phyloP scores from a whole-genome alignment of 2,888 invertebrate genomes.

The Notodonta ziczac region DNA sequence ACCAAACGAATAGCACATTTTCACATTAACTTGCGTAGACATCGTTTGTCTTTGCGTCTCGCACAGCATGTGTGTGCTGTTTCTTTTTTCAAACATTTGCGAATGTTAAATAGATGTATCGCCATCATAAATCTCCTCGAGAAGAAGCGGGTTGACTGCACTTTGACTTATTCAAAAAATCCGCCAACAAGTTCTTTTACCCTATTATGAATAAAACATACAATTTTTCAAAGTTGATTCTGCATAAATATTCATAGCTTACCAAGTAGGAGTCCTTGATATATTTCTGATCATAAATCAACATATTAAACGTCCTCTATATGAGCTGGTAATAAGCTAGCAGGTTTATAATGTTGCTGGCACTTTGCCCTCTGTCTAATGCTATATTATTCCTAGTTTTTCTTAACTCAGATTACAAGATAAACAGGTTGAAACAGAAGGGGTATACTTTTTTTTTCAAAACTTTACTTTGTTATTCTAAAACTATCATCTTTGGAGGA shows the following conservation, averaged over 20 bases:
- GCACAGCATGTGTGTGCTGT: neutral
- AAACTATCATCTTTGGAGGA: too few species aligned
- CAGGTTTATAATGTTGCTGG: neutral
- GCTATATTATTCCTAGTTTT: too few species aligned
- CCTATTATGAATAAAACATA: conserved; percentile 6
- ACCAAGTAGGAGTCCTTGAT: conserved; percentile 2
- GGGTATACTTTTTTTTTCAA: too few species aligned
- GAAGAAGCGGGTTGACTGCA: conserved; percentile 13
- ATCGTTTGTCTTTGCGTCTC: conserved; percentile 3
- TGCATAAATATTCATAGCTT: neutral
- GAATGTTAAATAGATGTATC: conserved; percentile 3
- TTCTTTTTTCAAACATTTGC: neutral
- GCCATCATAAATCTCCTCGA: conserved; percentile 13
- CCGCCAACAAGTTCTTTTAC: conserved; percentile 6
- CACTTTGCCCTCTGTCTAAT: neutral
- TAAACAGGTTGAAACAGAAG: too few species aligned
- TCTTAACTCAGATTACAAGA: too few species aligned
- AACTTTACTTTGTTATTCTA: too few species aligned
- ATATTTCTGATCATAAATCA: conserved; percentile 2
- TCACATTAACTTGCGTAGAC: neutral
- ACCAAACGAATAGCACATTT: neutral
- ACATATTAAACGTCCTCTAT: neutral
- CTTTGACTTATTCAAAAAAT: conserved; percentile 14
- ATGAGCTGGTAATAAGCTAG: neutral
- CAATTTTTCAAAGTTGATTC: neutral